A percentile compares a stretch with the other conserved stretches of the same genome.
Conservation (phyloP, 2,797 vertebrate genomes). For the Melanotaenia nigrans region DNA sequence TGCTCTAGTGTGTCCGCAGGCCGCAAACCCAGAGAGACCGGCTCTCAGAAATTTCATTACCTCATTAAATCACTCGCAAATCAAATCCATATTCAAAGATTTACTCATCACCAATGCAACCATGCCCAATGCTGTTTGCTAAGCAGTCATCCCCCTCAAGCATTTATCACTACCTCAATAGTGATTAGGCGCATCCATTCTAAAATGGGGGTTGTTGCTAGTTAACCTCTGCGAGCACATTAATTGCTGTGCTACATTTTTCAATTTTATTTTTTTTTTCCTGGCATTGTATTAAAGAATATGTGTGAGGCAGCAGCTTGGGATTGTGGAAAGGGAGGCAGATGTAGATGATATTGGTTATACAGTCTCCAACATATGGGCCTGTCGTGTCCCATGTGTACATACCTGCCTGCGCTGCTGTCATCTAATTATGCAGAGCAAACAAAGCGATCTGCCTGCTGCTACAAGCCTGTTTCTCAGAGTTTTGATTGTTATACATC, state of each 20-base stretch:
- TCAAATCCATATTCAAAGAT: constrained; percentile 72
- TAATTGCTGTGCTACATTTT: constrained; percentile 63
- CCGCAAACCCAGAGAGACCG: constrained; percentile 59
- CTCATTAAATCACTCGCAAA: constrained; percentile 70
- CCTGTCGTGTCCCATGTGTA: constrained; percentile 82
- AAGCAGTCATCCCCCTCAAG: constrained; percentile 56
- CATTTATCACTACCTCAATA: constrained; percentile 63
- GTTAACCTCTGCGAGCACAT: constrained; percentile 68
- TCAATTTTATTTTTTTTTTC: constrained; percentile 44
- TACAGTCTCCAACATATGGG: constrained; percentile 82
- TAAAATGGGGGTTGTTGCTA: constrained; percentile 55
- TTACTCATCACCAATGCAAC: constrained; percentile 52
- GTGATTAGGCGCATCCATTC: constrained; percentile 60
- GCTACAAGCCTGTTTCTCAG: constrained; percentile 73
- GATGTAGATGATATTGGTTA: constrained; percentile 80
- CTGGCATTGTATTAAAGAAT: constrained; percentile 58
- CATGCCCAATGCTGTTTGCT: constrained; percentile 53
- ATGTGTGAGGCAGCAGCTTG: constrained; percentile 66
- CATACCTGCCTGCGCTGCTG: constrained; percentile 80
- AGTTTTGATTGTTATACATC: constrained; percentile 76
- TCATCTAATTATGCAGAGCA: constrained; percentile 84
- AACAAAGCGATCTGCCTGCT: constrained; percentile 83
- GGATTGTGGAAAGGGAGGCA: constrained; percentile 66
- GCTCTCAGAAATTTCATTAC: constrained; percentile 73
- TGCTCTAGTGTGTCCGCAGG: constrained; percentile 63